These are phyloP conservation scores for Hesperophylax magnus DNA, from an alignment of 1,140 invertebrate genomes.

Conservation along the genomic window DNA sequence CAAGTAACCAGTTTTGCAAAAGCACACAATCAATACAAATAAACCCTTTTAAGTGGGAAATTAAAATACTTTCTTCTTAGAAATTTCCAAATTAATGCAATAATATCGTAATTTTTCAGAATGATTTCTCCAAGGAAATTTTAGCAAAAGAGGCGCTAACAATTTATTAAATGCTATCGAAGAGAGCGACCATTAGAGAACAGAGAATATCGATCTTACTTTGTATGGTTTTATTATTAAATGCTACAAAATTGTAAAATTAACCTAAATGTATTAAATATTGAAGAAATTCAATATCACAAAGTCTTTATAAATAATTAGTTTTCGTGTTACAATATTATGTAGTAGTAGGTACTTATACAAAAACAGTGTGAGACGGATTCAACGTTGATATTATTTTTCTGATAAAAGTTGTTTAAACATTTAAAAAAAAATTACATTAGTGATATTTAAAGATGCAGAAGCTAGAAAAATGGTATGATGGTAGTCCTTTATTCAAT, in stretches of 20 bases:
- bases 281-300: conserved; percentile 42
- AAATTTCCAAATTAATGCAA: too few species aligned
- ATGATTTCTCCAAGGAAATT: too few species aligned
- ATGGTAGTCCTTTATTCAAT: conserved; percentile 3
- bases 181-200: not conserved
- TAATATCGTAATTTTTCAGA: too few species aligned
- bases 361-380: conserved; percentile 39
- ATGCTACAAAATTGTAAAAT: conserved; percentile 38
- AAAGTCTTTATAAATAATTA: conserved; percentile 45
- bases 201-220: not conserved
- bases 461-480: conserved; percentile 10
- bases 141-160: too few species aligned
- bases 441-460: conserved; percentile 15
- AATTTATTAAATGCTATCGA: not conserved
- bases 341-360: not conserved
- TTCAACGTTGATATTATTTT: conserved; percentile 31
- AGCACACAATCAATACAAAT: not conserved
- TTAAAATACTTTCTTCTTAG: too few species aligned
- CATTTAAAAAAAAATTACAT: conserved; percentile 14
- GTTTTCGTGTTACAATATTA: conserved; percentile 3
- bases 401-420: conserved; percentile 14
- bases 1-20: not conserved
- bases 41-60: too few species aligned
- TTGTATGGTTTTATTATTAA: conserved; percentile 18
- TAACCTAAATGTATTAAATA: conserved; percentile 33